These are phyloP conservation scores for Drosophila mimica DNA, from an alignment of 2,888 invertebrate genomes.

Conservation along the genomic window DNA sequence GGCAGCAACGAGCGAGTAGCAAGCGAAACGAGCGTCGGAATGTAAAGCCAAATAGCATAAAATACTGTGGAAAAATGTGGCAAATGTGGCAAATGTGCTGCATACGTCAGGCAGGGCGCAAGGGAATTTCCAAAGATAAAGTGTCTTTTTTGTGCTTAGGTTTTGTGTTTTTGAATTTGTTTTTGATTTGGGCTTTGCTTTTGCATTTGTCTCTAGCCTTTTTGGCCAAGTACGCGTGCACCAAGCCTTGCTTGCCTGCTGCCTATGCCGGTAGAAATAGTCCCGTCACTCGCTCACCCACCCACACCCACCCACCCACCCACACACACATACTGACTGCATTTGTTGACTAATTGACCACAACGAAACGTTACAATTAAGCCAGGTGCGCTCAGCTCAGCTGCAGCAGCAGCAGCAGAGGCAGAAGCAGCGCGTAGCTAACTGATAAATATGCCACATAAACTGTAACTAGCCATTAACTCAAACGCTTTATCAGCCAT, in stretches of 20 bases:
- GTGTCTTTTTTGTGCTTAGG: neutral
- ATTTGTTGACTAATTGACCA: slow-evolving; percentile 51
- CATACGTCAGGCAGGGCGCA: slow-evolving; percentile 64
- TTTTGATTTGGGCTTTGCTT: slow-evolving; percentile 9
- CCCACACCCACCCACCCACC: slow-evolving; percentile 5
- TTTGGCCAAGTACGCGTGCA: slow-evolving; percentile 30
- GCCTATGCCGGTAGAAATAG: slow-evolving; percentile 17
- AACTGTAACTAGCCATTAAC: slow-evolving; percentile 21
- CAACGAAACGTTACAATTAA: slow-evolving; percentile 55
- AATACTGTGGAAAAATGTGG: slow-evolving; percentile 29
- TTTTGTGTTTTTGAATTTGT: slow-evolving; percentile 1
- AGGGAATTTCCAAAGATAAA: slow-evolving; percentile 25
- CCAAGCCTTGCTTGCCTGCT: neutral
- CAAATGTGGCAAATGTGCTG: slow-evolving; percentile 40
- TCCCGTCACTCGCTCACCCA: neutral
- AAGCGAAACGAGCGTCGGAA: slow-evolving; percentile 8
- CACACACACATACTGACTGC: slow-evolving; percentile 14
- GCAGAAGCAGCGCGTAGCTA: neutral
- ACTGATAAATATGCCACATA: slow-evolving; percentile 40
- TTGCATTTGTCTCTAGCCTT: slow-evolving; percentile 12
- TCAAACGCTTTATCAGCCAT: slow-evolving; percentile 19
- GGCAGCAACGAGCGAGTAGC: slow-evolving; percentile 16
- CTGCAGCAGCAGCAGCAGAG: neutral
- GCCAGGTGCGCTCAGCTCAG: slow-evolving; percentile 36
- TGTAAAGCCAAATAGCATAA: slow-evolving; percentile 13